These are phyloP conservation scores for Heterotis niloticus DNA, from an alignment of 2,113 vertebrate genomes.

Conservation along the genomic window DNA sequence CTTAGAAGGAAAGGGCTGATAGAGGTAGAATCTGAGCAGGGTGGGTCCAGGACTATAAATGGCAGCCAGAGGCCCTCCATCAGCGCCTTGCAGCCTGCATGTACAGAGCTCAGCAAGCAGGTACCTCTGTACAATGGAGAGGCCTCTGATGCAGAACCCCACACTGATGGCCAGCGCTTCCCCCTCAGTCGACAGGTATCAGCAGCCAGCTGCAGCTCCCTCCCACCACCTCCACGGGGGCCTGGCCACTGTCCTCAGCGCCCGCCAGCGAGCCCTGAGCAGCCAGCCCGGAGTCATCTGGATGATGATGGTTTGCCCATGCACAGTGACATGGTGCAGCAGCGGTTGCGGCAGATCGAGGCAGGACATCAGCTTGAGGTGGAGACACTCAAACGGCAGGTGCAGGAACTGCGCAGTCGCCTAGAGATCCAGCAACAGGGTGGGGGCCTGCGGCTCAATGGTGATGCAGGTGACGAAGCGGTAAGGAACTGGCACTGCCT, in stretches of 20 bases:
- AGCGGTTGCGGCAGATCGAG: slow-evolving; percentile 91
- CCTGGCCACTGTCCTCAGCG: slow-evolving; percentile 73
- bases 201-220: slow-evolving; percentile 68
- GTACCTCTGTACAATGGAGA: slow-evolving; percentile 74
- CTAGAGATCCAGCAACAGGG: slow-evolving; percentile 82
- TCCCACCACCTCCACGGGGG: slow-evolving; percentile 64
- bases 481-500: slow-evolving; percentile 60
- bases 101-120: slow-evolving; percentile 67
- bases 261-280: slow-evolving; percentile 74
- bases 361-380: slow-evolving; percentile 90
- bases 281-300: slow-evolving; percentile 80
- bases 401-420: slow-evolving; percentile 88
- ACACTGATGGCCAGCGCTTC: slow-evolving; percentile 68
- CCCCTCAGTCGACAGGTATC: slow-evolving; percentile 80
- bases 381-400: slow-evolving; percentile 90
- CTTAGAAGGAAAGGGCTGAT: slow-evolving; percentile 52
- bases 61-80: slow-evolving; percentile 62
- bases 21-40: slow-evolving; percentile 49
- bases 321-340: slow-evolving; percentile 84
- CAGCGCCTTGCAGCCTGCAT: slow-evolving; percentile 76
- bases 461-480: slow-evolving; percentile 85
- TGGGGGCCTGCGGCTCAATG: slow-evolving; percentile 70
- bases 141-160: slow-evolving; percentile 50
- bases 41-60: slow-evolving; percentile 70
- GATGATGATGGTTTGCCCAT: slow-evolving; percentile 88